Conservation (phyloP, 2,113 vertebrate species). For the Pygathrix nemaeus region DNA sequence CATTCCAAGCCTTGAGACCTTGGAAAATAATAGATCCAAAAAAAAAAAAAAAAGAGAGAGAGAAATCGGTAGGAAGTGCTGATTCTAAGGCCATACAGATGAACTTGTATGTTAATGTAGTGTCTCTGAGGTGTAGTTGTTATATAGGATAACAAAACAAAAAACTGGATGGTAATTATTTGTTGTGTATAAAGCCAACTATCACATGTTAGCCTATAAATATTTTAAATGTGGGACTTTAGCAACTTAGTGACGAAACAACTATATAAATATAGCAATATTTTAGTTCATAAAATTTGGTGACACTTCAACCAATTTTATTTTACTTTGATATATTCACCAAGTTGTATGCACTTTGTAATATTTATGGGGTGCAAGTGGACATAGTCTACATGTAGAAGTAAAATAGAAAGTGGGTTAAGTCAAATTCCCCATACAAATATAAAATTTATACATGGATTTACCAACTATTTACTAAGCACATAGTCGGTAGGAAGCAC, state of each 20-base stretch:
- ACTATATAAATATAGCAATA: not conserved
- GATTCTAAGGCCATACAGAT: not conserved
- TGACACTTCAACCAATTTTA: not conserved
- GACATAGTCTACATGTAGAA: not conserved
- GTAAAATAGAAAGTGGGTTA: not conserved
- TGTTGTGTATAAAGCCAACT: not conserved
- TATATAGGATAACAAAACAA: not conserved
- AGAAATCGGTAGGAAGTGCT: not conserved
- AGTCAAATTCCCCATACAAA: not conserved
- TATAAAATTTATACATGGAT: not conserved
- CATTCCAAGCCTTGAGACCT: not conserved
- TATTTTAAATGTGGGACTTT: not conserved
- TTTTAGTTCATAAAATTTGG: not conserved
- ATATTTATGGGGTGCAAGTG: not conserved
- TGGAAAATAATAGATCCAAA: not conserved
- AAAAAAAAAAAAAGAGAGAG: not conserved
- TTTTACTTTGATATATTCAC: not conserved
- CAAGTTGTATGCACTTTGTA: not conserved
- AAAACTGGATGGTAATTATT: not conserved
- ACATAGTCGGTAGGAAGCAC: not conserved
- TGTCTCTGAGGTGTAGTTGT: not conserved
- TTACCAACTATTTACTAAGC: not conserved
- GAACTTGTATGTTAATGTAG: not conserved
- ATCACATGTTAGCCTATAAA: not conserved
- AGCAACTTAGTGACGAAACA: not conserved